These are phyloP conservation scores for Athene cunicularia DNA, from an alignment of 2,113 vertebrate species.

Conservation along the genomic window DNA sequence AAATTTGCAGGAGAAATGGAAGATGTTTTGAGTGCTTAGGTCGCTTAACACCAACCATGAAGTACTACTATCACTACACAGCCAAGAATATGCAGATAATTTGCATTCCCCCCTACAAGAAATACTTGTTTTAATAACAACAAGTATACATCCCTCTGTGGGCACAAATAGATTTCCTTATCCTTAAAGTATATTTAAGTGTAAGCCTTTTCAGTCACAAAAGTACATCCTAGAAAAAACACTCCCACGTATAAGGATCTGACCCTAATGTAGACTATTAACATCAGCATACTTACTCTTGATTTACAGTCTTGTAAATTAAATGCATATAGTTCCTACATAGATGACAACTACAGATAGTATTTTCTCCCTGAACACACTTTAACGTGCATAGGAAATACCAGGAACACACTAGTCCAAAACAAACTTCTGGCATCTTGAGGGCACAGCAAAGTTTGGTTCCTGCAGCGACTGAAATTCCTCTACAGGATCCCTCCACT, in stretches of 20 bases:
- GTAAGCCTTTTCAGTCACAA: neutral
- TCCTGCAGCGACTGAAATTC: neutral
- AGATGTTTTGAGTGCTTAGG: neutral
- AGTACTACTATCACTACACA: neutral
- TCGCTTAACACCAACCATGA: neutral
- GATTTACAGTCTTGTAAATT: neutral
- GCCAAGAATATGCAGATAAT: neutral
- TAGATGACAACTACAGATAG: neutral
- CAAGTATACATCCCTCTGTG: neutral
- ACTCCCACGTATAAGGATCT: neutral
- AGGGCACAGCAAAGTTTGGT: neutral
- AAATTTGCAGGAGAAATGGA: neutral
- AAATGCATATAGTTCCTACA: neutral
- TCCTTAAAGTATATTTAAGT: neutral
- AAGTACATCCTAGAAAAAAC: neutral
- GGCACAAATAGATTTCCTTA: neutral
- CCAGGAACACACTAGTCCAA: neutral
- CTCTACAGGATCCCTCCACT: neutral
- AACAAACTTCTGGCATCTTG: neutral
- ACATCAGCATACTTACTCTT: neutral
- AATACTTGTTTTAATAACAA: neutral
- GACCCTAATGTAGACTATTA: neutral
- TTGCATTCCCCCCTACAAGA: neutral
- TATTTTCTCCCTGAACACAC: neutral
- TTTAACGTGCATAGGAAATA: neutral